A percentile compares a stretch with the other conserved stretches of the same genome.
These are phyloP conservation scores for Gopherus flavomarginatus DNA, from an alignment of 2,113 vertebrate species.

Conservation along the genomic window DNA sequence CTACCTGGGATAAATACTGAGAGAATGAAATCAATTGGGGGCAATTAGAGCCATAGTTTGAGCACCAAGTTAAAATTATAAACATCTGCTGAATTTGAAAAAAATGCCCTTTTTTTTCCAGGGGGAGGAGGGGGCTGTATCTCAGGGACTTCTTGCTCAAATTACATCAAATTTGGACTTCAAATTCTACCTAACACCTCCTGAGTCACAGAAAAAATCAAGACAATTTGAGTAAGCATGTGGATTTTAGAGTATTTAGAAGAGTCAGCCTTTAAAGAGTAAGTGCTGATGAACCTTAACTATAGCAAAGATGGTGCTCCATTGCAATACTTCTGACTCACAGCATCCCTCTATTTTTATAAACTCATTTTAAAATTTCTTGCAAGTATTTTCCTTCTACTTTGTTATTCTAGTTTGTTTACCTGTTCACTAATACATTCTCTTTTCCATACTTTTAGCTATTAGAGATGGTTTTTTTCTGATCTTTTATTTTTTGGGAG, in stretches of 20 bases:
- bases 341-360: neutral
- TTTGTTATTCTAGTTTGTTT: neutral
- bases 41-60: neutral
- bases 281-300: neutral
- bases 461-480: neutral
- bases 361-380: neutral
- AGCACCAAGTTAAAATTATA: neutral
- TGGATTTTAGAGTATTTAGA: neutral
- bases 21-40: neutral
- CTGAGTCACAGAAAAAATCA: neutral
- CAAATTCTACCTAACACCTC: neutral
- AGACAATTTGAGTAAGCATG: neutral
- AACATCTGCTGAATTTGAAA: neutral
- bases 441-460: neutral
- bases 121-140: neutral
- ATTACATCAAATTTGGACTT: neutral
- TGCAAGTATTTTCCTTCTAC: neutral
- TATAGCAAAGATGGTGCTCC: neutral
- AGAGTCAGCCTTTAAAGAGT: neutral
- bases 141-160: neutral
- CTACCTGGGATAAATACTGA: neutral
- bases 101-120: too few species aligned
- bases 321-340: neutral
- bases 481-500: neutral
- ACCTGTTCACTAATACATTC: neutral